Evolutionary conservation across 2,888 invertebrate species (phyloP).

Genomic region (Lydus trimaculatus): DNA sequence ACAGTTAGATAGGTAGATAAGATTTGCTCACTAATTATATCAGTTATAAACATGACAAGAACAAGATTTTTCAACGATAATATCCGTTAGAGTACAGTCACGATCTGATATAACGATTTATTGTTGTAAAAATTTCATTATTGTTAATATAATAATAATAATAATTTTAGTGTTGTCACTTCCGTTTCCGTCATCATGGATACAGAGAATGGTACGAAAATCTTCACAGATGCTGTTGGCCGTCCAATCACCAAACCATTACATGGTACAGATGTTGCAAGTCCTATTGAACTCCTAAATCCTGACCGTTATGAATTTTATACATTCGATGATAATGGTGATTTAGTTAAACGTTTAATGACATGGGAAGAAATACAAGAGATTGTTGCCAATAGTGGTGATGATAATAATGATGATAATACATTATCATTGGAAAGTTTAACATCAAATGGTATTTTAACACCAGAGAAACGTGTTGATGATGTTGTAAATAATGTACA

Average conservation of each 20-base stretch:
- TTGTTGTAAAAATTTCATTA: not conserved
- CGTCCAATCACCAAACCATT: slow-evolving; percentile 72
- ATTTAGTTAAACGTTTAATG: slow-evolving; percentile 83
- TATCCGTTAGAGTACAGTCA: not conserved
- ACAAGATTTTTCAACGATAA: not conserved
- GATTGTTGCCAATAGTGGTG: slow-evolving; percentile 84
- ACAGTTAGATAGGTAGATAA: not conserved
- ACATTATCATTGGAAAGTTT: slow-evolving; percentile 62
- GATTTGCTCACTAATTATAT: not conserved
- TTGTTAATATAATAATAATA: not conserved
- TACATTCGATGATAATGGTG: slow-evolving; percentile 84
- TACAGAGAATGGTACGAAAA: slow-evolving; percentile 65
- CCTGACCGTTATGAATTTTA: slow-evolving; percentile 89
- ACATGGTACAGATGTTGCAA: slow-evolving; percentile 72
- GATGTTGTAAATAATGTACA: slow-evolving; percentile 85
- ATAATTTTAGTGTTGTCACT: slow-evolving; percentile 67
- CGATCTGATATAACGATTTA: not conserved
- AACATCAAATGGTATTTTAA: slow-evolving; percentile 45
- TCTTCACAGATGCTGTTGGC: slow-evolving; percentile 73
- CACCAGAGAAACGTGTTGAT: slow-evolving; percentile 74
- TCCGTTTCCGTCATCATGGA: slow-evolving; percentile 71
- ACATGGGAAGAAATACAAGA: slow-evolving; percentile 85
- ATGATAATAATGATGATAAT: slow-evolving; percentile 66
- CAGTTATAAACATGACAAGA: not conserved
- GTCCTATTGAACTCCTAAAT: slow-evolving; percentile 79